Conservation (phyloP, 2,113 vertebrate genomes). For the Rhinopithecus roxellana region DNA sequence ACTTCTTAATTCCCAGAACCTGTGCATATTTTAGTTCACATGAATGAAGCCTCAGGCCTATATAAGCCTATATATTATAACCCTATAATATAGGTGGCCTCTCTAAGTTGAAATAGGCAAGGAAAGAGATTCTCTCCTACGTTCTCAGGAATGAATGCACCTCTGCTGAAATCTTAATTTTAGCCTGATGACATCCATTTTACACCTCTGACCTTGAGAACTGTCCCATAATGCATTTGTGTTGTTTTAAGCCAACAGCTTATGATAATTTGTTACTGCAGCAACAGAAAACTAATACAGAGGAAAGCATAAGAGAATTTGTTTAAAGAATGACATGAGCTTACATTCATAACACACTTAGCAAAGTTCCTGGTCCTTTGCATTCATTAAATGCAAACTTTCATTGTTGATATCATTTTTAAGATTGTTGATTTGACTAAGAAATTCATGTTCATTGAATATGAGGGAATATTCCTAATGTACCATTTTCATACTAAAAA, state of each 20-base stretch:
- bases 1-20: background rate
- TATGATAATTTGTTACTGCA: background rate
- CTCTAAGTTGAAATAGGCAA: no score
- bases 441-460: background rate
- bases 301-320: background rate
- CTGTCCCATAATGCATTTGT: background rate
- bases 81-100: rapidly evolving
- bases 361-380: background rate
- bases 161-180: background rate
- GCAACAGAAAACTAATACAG: background rate
- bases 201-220: background rate
- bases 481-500: background rate
- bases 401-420: background rate
- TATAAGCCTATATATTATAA: no score
- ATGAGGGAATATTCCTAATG: background rate
- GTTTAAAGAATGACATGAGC: background rate
- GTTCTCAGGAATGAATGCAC: background rate
- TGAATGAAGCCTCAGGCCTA: background rate
- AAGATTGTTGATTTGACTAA: background rate
- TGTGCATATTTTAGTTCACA: background rate
- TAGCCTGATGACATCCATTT: background rate
- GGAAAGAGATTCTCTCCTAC: background rate
- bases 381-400: background rate
- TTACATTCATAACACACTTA: background rate
- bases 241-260: background rate